These are phyloP conservation scores for Rhabdomys dilectus DNA, from an alignment of 2,113 vertebrate species.

Conservation along the genomic window DNA sequence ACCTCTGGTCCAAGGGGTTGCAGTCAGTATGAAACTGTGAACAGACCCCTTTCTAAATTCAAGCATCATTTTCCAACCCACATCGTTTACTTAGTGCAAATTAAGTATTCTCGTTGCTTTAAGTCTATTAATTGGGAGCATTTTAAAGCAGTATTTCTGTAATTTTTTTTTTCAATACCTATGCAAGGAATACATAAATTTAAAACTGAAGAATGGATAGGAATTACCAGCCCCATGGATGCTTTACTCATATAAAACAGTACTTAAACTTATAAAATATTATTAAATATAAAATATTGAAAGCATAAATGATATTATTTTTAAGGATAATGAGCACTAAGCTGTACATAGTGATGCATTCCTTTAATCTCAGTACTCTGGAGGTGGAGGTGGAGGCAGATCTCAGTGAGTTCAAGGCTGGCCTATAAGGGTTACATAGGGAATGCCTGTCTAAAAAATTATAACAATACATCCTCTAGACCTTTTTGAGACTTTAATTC, in stretches of 20 bases:
- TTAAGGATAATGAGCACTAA: constrained; percentile 13
- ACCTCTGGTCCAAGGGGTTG: neutral
- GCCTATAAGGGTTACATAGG: neutral
- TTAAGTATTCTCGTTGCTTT: neutral
- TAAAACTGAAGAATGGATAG: neutral
- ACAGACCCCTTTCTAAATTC: neutral
- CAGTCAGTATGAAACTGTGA: neutral
- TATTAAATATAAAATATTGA: constrained; percentile 24
- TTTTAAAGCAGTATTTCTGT: constrained; percentile 10
- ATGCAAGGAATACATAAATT: neutral
- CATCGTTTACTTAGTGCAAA: neutral
- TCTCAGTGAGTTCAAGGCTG: neutral
- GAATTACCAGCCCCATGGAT: neutral
- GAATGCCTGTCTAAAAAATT: neutral
- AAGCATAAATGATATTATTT: constrained; percentile 18
- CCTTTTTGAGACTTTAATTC: constrained; percentile 1
- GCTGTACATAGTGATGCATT: no score
- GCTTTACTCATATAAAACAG: neutral
- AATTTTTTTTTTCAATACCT: constrained; percentile 17
- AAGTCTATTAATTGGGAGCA: neutral
- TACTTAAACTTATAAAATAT: neutral
- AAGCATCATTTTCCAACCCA: neutral
- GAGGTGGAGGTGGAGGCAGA: neutral
- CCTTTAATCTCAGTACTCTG: neutral
- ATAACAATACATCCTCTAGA: neutral